phyloP scores from a whole-genome alignment of 92 coral and sea anemone species.

The Scolanthus callimorphus region DNA sequence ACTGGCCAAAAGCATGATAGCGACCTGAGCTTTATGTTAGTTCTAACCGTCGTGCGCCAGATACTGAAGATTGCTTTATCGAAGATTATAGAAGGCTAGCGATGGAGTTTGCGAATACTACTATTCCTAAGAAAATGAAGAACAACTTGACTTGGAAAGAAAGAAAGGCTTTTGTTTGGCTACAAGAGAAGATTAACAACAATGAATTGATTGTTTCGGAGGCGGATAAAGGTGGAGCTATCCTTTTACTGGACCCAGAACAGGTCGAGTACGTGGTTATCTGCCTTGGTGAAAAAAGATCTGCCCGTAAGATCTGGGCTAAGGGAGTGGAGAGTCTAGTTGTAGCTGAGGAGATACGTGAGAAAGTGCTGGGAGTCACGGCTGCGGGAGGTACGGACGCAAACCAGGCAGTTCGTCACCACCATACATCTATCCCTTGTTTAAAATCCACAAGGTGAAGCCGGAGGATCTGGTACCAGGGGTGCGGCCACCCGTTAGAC shows the following conservation, averaged over 20 bases:
- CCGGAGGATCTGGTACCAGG: conserved; percentile 7
- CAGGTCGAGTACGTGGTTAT: not conserved
- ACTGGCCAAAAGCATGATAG: too few species aligned
- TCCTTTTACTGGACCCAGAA: conserved; percentile 3
- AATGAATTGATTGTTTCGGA: not conserved
- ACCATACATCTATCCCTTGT: not conserved
- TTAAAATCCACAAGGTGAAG: conserved; percentile 5
- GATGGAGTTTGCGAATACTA: conserved; percentile 6
- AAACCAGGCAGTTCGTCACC: conserved; percentile 3
- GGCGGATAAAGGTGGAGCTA: conserved; percentile 11
- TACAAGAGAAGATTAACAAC: conserved; percentile 5
- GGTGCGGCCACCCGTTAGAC: not conserved
- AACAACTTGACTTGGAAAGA: conserved; percentile 5
- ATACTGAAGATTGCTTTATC: conserved; percentile 5
- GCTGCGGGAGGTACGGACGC: not conserved
- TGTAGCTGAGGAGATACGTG: not conserved
- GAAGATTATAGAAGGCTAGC: conserved; percentile 6
- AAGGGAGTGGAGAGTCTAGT: not conserved
- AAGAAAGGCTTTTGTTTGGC: conserved; percentile 11
- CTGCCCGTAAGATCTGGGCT: not conserved
- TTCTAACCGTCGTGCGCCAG: too few species aligned
- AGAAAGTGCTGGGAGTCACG: conserved; percentile 3
- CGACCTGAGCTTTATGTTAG: too few species aligned
- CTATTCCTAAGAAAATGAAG: conserved; percentile 1
- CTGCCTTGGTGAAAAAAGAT: too few species aligned